A percentile compares a stretch with the other conserved stretches of the same genome.
Evolutionary conservation across 2,113 vertebrate genomes (phyloP).

Genomic region (Brachyhypopomus occidentalis): DNA sequence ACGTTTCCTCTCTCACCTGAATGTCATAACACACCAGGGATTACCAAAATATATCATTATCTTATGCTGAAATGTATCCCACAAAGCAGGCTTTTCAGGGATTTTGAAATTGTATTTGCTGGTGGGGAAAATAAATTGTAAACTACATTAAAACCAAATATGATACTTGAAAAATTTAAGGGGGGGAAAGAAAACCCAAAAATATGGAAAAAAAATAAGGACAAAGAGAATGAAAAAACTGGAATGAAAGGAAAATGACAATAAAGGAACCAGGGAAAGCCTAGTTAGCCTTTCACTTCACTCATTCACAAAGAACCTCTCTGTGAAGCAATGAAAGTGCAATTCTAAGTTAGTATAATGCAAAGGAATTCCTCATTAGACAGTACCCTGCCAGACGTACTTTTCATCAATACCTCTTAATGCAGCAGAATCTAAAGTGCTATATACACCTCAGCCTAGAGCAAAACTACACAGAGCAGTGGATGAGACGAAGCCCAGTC

Average conservation of each 20-base stretch:
- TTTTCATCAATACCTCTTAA: constrained; percentile 5
- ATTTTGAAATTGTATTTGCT: constrained; percentile 8
- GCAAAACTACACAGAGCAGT: constrained; percentile 50
- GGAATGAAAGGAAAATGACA: constrained; percentile 41
- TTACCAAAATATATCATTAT: constrained; percentile 46
- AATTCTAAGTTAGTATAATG: background rate
- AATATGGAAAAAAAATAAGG: constrained; percentile 26
- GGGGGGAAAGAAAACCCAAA: constrained; percentile 39
- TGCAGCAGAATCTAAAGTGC: constrained; percentile 27
- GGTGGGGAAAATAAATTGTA: constrained; percentile 25
- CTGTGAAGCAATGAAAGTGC: background rate
- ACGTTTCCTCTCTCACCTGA: constrained; percentile 89
- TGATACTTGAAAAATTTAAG: constrained; percentile 49
- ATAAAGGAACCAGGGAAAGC: constrained; percentile 25
- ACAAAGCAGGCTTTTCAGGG: constrained; percentile 18
- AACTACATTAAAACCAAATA: constrained; percentile 42
- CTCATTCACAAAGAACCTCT: background rate
- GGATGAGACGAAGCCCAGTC: constrained; percentile 66
- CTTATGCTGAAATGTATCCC: background rate
- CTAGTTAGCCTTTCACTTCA: background rate
- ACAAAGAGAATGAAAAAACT: constrained; percentile 50
- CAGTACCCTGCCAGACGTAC: constrained; percentile 6
- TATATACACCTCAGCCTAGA: constrained; percentile 34
- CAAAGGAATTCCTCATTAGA: constrained; percentile 2
- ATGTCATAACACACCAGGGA: constrained; percentile 53